Base-by-base conservation (phyloP, 2,797 vertebrate species). In the Cyprinella venusta region DNA sequence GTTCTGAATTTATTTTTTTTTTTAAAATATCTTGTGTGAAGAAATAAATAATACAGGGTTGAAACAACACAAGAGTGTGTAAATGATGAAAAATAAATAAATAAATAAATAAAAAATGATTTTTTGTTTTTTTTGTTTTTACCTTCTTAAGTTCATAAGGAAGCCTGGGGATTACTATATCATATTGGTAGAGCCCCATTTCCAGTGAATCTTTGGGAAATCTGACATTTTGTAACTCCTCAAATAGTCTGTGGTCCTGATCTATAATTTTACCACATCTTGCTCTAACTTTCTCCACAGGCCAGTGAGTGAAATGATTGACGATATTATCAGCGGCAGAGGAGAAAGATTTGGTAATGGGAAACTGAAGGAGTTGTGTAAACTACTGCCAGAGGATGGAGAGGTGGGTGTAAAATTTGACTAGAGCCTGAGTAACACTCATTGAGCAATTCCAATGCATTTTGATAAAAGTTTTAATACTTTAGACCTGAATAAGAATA, bases 311-410 rank as follows among this genome's bases (percentile, higher is more conserved):
- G 92, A 93, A 42, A 90, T 96, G 67, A 92, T 96, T 48, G 86
- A 90, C 0, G 93, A 95, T 33, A 94, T 96, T 54, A 84, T 85
- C 76, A 88, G 85, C 1, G 95, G 96, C 21, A 87, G 40, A 1
- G 86, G 90, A 15, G 86, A 83, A 0, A 83, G 75, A 19, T 96
- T 95, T 68, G 94, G 92, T 6, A 81, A 90, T 0, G 95, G 95
- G 81, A 96, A 95, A 84, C 90, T 97, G 61, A 88, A 85, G 69
- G 96, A 96, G 79, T 86, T 97, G 61, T 90, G 88, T 75, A 95
- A 94, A 90, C 65, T 96, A 84, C 87, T 96, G 84, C 96, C 96
- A 4, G 93, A 96, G 0, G 88, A 94, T 10, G 91, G 87, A 33
- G 96, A 96, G 95, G 96, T 83, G 40, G 94, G 96, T 95, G 88